Evolutionary conservation across 2,797 vertebrate genomes (phyloP), one percentile per base, ranked within the genome.

Genomic region (Clarias laeviceps): DNA sequence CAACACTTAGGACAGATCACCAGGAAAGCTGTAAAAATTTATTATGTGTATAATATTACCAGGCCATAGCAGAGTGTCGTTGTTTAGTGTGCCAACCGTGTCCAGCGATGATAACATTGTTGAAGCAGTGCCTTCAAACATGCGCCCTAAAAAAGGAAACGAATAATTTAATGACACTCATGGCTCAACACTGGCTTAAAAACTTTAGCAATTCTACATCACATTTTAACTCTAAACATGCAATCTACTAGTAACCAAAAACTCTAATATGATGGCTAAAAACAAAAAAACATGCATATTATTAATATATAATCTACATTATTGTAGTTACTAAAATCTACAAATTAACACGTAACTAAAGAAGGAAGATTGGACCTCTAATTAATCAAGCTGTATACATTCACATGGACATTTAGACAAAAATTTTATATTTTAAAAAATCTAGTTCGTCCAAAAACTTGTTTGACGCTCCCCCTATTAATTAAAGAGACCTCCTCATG

Each of bases 61-160:
- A 0, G 98, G 98, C 97, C 97, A 99, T 29, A 99, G 93, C 24
- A 99, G 92, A 0, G 97, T 98, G 40, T 97, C 96, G 5, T 98
- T 96, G 0, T 93, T 96, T 79, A 99, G 93, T 40, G 95, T 94
- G 84, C 94, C 77, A 0, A 98, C 97, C 0, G 93, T 91, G n/a
- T 99, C 98, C 91, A 99, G 95, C 2, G 98, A 99, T 66, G 96
- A 94, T 37, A 99, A 94, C 98, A 99, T 99, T 62, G 97, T 98
- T 78, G 95, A 95, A 4, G 97, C 92, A 5, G 92, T 97, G 82
- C 98, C 98, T 92, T 99, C 98, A 88, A 99, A 99, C 89, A 97
- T 97, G 90, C 98, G 95, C 86, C 98, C 98, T 99, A 91, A 4
- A 93, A 88, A 88, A 20, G 84, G 24, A 84, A 76, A 85, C 2